Base-by-base conservation (phyloP, 2,113 vertebrate species). In the Oreocharis arfaki region DNA sequence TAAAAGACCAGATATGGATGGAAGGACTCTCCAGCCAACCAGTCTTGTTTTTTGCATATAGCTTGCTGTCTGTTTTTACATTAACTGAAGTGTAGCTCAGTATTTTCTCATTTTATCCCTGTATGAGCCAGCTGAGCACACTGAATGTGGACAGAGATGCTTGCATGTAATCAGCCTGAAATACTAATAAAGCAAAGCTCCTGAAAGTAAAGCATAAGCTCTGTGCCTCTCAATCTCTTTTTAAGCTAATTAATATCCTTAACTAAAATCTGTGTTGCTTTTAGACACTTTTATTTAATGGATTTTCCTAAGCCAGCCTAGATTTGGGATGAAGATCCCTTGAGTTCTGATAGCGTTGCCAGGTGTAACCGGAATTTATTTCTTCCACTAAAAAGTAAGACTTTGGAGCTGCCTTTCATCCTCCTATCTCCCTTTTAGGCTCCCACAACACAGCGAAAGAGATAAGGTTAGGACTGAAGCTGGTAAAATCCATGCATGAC, bases 391-490 rank as follows among this genome's bases (percentile, higher is more conserved):
- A 91, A 94, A 73, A 92, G 60, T 41, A 71, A 69, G 84, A 81
- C 53, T 90, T 71, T 6, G 47, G 70, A 95, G 77, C 44, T 86
- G 82, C 61, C 92, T 96, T 96, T 97, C 90, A 97, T 96, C 86
- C 90, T 95, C 61, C 65, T 90, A 64, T 87, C 87, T 94, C 86
- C 61, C 81, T 71, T 67, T 87, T 14, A 78, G 90, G 68, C 68
- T 95, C 64, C 70, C 84, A 46, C 39, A n/a, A 77, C 76, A 95
- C 79, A 92, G 32, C 35, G 79, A 76, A 32, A 89, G 85, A 97
- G 97, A 98, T 98, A 98, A 98, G 94, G 85, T 60, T 87, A 56
- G 94, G 94, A 96, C 35, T 83, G 85, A 90, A 90, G 90, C 60
- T 75, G 83, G 93, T 77, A 82, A 96, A 98, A 96, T 93, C 95